Conservation (phyloP, 2,113 vertebrate genomes). For the Sphyrna mokarran region DNA sequence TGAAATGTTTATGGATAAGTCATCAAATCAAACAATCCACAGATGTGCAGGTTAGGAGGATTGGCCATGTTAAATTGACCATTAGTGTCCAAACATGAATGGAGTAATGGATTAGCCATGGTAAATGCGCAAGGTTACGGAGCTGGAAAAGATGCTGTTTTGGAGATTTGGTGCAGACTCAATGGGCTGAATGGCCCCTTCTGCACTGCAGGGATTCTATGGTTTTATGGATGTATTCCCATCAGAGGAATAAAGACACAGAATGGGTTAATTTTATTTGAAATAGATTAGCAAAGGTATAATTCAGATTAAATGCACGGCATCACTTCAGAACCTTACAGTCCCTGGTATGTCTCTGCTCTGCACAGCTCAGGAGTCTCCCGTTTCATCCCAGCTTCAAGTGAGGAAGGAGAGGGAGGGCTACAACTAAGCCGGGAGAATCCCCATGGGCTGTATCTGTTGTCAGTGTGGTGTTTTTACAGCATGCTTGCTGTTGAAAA, state of each 20-base stretch:
- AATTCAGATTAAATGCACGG: background rate
- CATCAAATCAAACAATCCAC: background rate
- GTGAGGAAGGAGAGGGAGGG: too few relatives aligned
- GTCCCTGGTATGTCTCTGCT: background rate
- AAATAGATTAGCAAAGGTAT: background rate
- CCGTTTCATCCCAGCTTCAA: background rate
- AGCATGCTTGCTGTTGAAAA: background rate
- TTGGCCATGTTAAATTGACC: too few relatives aligned
- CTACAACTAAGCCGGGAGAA: background rate
- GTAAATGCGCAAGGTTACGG: too few relatives aligned
- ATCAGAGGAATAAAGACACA: background rate
- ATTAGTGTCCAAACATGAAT: too few relatives aligned
- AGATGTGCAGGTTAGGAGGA: too few relatives aligned
- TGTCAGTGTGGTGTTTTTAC: background rate
- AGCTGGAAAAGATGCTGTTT: too few relatives aligned
- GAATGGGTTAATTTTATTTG: background rate
- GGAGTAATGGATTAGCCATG: too few relatives aligned
- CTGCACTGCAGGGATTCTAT: too few relatives aligned
- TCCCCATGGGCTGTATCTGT: background rate
- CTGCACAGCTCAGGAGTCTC: background rate
- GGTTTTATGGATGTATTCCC: too few relatives aligned
- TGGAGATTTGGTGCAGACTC: too few relatives aligned
- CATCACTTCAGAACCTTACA: background rate
- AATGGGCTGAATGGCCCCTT: too few relatives aligned
- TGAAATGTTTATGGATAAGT: background rate